Conservation (phyloP, 2,113 vertebrate species). For the Tenebrosternarchus preto region DNA sequence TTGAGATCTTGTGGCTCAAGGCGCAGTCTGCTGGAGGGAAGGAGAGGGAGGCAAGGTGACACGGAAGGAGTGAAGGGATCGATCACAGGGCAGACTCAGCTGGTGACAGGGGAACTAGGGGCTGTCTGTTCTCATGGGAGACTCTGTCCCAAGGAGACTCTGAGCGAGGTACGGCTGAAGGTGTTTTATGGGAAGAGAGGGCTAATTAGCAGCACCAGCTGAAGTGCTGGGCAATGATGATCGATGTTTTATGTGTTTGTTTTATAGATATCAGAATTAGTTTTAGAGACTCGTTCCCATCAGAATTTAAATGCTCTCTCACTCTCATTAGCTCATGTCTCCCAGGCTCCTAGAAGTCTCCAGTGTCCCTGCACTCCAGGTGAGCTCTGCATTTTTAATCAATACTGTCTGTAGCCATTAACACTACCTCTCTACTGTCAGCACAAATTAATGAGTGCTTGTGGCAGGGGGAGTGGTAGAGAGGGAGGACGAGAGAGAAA, state of each 20-base stretch:
- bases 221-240: conserved; percentile 16
- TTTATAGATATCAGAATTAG: conserved; percentile 31
- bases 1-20: conserved; percentile 61
- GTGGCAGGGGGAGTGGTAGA: conserved; percentile 48
- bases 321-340: conserved; percentile 54
- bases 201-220: not conserved
- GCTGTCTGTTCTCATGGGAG: conserved; percentile 44
- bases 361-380: conserved; percentile 71
- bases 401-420: conserved; percentile 75
- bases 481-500: conserved; percentile 1
- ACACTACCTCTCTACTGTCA: conserved; percentile 59
- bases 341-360: conserved; percentile 51
- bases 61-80: conserved; percentile 34
- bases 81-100: conserved; percentile 53
- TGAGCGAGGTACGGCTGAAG: conserved; percentile 21
- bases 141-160: conserved; percentile 32
- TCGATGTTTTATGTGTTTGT: conserved; percentile 9
- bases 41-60: conserved; percentile 46
- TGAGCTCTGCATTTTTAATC: conserved; percentile 80
- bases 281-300: conserved; percentile 21
- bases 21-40: conserved; percentile 46
- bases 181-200: conserved; percentile 10
- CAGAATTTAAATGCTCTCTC: conserved; percentile 28
- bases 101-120: conserved; percentile 50
- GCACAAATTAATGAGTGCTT: conserved; percentile 37